A percentile compares a stretch with the other conserved stretches of the same genome.
Evolutionary conservation across 2,888 invertebrate species (phyloP).

Genomic region (Cryptocephalus primarius): DNA sequence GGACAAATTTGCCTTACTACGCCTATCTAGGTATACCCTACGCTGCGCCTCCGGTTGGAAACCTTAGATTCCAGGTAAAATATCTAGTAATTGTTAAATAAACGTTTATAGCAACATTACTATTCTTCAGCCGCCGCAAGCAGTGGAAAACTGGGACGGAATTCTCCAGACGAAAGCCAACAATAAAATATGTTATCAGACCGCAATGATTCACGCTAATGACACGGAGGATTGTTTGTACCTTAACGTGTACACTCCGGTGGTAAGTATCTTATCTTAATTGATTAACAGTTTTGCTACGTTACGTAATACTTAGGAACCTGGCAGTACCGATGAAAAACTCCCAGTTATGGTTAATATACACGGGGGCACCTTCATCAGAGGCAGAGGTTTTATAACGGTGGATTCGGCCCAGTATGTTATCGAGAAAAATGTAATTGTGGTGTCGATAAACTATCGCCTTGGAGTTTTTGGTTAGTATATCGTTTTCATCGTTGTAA

Average conservation of each 20-base stretch:
- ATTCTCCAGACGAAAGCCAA: constrained; percentile 5
- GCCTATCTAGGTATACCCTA: constrained; percentile 18
- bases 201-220: neutral
- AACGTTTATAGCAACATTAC: neutral
- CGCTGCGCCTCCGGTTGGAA: constrained; percentile 20
- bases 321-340: neutral
- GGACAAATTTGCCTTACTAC: constrained; percentile 8
- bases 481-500: no score
- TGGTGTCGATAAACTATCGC: constrained; percentile 1
- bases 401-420: neutral
- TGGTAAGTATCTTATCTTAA: neutral
- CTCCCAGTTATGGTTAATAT: neutral
- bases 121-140: constrained; percentile 7
- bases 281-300: neutral
- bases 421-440: neutral
- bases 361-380: neutral
- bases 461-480: neutral
- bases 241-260: constrained; percentile 12
- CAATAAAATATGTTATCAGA: constrained; percentile 9
- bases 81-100: neutral
- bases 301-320: neutral
- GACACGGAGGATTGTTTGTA: constrained; percentile 14
- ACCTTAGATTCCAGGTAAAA: constrained; percentile 18
- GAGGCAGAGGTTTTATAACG: neutral
- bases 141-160: constrained; percentile 4